Evolutionary conservation across 2,113 vertebrate genomes (phyloP).

Genomic region (Speoplatyrhinus poulsoni): DNA sequence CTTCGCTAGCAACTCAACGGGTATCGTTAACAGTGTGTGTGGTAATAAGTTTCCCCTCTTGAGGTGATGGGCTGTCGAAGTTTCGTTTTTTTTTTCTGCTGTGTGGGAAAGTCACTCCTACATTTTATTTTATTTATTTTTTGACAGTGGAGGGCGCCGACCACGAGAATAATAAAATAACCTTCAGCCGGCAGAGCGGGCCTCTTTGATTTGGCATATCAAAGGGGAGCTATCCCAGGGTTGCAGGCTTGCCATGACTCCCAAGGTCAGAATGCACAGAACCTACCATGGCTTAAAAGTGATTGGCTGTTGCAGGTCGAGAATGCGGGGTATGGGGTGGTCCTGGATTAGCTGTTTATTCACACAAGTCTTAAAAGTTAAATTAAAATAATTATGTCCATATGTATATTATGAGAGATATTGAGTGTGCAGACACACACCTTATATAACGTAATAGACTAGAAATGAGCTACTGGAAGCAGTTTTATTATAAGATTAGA

Average conservation of each 20-base stretch:
- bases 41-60: not conserved
- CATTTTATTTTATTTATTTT: slow-evolving; percentile 39
- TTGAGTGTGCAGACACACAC: no score
- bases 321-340: not conserved
- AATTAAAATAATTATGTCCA: no score
- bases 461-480: no score
- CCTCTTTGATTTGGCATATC: slow-evolving; percentile 64
- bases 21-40: not conserved
- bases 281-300: slow-evolving; percentile 32
- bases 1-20: no score
- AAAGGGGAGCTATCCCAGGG: slow-evolving; percentile 50
- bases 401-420: no score
- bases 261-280: slow-evolving; percentile 56
- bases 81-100: slow-evolving; percentile 14
- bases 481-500: no score
- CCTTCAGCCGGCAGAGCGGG: slow-evolving; percentile 51
- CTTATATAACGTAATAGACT: no score
- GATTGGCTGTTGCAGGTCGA: slow-evolving; percentile 35
- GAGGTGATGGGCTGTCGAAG: slow-evolving; percentile 42
- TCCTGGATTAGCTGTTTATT: not conserved
- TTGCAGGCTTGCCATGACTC: slow-evolving; percentile 43
- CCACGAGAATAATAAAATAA: slow-evolving; percentile 43
- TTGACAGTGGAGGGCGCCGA: slow-evolving; percentile 37
- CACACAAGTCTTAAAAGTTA: no score
- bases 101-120: slow-evolving; percentile 60